Evolutionary conservation across 2,797 vertebrate genomes (phyloP).

Genomic region (Dendrocincla tyrannina): DNA sequence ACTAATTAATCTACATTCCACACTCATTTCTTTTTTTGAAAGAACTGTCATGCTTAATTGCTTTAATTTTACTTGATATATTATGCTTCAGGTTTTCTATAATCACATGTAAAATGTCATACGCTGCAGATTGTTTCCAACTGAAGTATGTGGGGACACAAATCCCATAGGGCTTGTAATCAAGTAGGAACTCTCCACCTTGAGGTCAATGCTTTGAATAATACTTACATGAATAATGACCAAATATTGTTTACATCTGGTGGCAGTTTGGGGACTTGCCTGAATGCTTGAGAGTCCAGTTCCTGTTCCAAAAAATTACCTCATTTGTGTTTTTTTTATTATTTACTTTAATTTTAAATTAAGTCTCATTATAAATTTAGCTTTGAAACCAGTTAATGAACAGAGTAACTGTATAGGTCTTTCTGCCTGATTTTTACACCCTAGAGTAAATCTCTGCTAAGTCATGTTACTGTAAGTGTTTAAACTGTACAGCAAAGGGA

Average conservation of each 20-base stretch:
- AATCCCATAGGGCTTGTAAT: slow-evolving; percentile 33
- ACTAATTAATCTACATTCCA: slow-evolving; percentile 61
- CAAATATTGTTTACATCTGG: slow-evolving; percentile 46
- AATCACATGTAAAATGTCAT: slow-evolving; percentile 51
- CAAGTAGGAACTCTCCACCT: slow-evolving; percentile 25
- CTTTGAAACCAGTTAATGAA: neutral
- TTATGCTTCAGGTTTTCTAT: slow-evolving; percentile 43
- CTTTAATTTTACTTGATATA: slow-evolving; percentile 58
- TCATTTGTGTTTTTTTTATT: neutral
- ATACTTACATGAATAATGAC: slow-evolving; percentile 35
- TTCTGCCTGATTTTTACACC: neutral
- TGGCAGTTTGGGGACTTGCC: slow-evolving; percentile 7
- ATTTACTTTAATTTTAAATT: neutral
- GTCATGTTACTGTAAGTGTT: neutral
- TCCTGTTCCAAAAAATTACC: neutral
- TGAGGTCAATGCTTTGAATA: slow-evolving; percentile 52
- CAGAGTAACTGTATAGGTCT: neutral
- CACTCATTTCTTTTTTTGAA: slow-evolving; percentile 25
- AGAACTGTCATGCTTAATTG: slow-evolving; percentile 43
- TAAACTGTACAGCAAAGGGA: neutral
- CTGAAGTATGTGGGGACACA: slow-evolving; percentile 26
- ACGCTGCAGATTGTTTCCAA: slow-evolving; percentile 53
- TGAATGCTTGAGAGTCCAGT: neutral
- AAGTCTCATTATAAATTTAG: neutral
- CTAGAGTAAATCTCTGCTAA: neutral